These are phyloP conservation scores for Cetoscarus ocellatus DNA, from an alignment of 2,797 vertebrate species.

Conservation along the genomic window DNA sequence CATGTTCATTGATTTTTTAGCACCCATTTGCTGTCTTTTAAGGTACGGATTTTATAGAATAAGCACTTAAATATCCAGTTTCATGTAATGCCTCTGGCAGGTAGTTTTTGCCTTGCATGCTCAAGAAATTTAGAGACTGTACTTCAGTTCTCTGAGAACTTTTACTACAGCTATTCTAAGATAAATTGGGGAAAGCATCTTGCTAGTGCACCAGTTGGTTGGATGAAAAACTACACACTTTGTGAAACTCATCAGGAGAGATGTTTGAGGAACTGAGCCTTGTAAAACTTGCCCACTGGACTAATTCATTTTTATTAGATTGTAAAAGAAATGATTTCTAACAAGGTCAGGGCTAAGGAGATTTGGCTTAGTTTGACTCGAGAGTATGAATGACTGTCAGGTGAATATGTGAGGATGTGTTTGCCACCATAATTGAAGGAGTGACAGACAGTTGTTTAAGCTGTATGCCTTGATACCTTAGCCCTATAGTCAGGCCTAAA, in stretches of 20 bases:
- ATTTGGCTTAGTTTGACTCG: background rate
- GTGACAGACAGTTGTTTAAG: background rate
- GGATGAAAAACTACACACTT: too few species aligned
- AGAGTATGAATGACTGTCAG: background rate
- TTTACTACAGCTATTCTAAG: background rate
- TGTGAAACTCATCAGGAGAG: too few species aligned
- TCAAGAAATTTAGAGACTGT: constrained; percentile 1
- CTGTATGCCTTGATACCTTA: too few species aligned
- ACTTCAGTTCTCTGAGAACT: background rate
- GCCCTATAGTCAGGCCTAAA: too few species aligned
- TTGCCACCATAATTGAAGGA: background rate
- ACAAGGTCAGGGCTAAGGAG: background rate
- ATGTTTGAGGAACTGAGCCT: too few species aligned
- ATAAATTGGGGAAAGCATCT: background rate
- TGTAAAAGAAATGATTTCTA: background rate
- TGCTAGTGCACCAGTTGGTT: too few species aligned
- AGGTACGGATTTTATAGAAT: too few species aligned
- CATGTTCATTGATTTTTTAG: too few species aligned
- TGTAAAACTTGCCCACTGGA: too few species aligned
- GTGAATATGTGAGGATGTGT: background rate
- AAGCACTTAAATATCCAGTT: background rate
- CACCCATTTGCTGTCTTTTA: background rate
- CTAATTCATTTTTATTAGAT: too few species aligned
- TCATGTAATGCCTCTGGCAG: background rate
- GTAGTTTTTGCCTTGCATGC: background rate